Evolutionary conservation across 2,113 vertebrate species (phyloP).

Genomic region (Indicator indicator): DNA sequence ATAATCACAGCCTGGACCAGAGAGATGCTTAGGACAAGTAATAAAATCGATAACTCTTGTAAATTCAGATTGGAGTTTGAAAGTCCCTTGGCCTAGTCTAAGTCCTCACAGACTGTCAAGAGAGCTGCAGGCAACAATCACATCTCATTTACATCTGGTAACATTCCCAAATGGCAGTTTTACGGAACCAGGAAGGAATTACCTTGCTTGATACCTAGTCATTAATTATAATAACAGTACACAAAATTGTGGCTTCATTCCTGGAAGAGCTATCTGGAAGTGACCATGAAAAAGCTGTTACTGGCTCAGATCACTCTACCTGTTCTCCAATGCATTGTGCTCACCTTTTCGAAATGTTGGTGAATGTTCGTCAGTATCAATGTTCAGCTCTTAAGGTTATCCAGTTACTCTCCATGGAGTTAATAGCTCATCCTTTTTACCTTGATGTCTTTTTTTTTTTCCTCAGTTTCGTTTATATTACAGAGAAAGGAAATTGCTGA

Average conservation of each 20-base stretch:
- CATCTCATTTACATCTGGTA: accelerated
- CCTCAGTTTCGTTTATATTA: neutral
- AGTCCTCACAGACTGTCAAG: neutral
- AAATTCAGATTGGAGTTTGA: neutral
- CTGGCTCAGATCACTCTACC: neutral
- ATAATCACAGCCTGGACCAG: neutral
- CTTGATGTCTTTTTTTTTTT: neutral
- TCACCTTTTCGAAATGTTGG: neutral
- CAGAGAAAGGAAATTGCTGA: neutral
- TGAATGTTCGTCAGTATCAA: neutral
- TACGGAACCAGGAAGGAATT: neutral
- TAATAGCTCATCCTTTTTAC: neutral
- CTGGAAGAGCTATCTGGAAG: neutral
- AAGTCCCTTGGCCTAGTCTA: neutral
- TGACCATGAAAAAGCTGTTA: neutral
- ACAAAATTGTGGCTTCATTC: neutral
- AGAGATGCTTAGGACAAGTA: neutral
- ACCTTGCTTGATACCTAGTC: neutral
- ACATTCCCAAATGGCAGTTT: neutral
- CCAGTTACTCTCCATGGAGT: neutral
- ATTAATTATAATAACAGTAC: neutral
- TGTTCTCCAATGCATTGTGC: neutral
- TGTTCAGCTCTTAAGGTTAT: neutral
- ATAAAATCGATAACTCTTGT: neutral
- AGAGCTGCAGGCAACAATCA: neutral